Evolutionary conservation across 2,888 invertebrate genomes (phyloP).

Genomic region (Trichopria drosophilae): DNA sequence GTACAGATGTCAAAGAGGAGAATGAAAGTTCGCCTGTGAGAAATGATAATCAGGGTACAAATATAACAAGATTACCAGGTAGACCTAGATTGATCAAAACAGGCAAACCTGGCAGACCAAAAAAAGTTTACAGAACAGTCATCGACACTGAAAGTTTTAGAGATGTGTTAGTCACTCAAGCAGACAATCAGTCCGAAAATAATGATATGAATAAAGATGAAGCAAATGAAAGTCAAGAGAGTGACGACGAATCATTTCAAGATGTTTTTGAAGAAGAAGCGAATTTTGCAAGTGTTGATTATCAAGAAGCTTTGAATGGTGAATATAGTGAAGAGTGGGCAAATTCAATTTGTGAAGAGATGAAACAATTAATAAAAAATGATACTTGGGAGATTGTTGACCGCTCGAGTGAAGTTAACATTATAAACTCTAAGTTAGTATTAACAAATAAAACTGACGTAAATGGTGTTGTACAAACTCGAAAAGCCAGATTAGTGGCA

Average conservation of each 20-base stretch:
- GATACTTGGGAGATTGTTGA: constrained; percentile 3
- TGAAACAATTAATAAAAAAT: constrained; percentile 3
- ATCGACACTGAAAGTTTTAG: not conserved
- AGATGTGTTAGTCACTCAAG: constrained; percentile 2
- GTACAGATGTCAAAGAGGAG: not conserved
- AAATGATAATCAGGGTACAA: not conserved
- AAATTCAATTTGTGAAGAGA: constrained; percentile 4
- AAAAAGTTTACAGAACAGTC: not conserved
- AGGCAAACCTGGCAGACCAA: constrained; percentile 7
- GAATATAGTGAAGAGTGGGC: not conserved
- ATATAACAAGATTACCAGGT: not conserved
- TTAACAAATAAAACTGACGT: constrained; percentile 1
- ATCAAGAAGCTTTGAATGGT: not conserved
- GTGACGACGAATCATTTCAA: not conserved
- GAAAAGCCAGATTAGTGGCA: constrained; percentile 14
- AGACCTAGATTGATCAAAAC: constrained; percentile 9
- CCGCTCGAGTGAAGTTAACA: not conserved
- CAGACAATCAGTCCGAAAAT: not conserved
- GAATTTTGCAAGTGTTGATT: not conserved
- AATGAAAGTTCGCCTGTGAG: not conserved
- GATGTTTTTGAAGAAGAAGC: constrained; percentile 1
- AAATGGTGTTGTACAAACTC: constrained; percentile 1
- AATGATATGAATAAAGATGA: not conserved
- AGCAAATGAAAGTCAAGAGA: not conserved
- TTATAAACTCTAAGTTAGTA: constrained; percentile 7